Base-by-base conservation (phyloP, 2,888 invertebrate species). In the Dynastes grantii region DNA sequence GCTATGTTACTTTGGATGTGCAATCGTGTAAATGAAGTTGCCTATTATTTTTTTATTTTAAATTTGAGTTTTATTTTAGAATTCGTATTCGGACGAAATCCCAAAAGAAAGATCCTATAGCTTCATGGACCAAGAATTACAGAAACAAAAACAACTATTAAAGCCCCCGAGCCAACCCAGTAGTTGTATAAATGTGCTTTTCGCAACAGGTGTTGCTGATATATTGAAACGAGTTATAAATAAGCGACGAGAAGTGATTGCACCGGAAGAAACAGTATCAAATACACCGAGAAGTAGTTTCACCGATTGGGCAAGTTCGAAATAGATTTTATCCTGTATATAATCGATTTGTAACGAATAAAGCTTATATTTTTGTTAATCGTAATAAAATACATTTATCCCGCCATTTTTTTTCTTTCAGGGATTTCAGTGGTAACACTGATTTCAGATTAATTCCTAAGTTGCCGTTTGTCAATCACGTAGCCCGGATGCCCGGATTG, bases 141-240 rank as follows among this genome's bases (percentile, higher is more conserved):
- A 86, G 76, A 85, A 84, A 78, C 87, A 86, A 78, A 87, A 87
- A 80, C 85, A 85, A 67, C 76, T 85, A 58, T 70, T 86, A 16
- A 85, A 86, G 77, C 83, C 84, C 0, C 81, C 83, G 11, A 81
- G 84, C 4, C 80, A 83, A 37, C 83, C 85, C 13, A 88, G 85
- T 53, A 88, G 88, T 81, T 89, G 89, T 81, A 88, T 89, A 73
- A 89, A 89, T 79, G 88, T 87, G 45, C 82, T 89, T 76, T 88
- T 87, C 73, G 81, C 81, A 37, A 87, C 85, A 13, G 88, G 89
- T 5, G 88, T 89, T 49, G 88, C 87, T 1, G 89, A 89, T 82
- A 89, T 89, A 77, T 83, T 89, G 75, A 89, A 89, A 79, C 84
- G 86, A 76, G 88, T 89, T 8, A 88, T 89, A 27, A 87, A 84